A percentile compares a stretch with the other conserved stretches of the same genome.
Evolutionary conservation across 2,797 vertebrate genomes (phyloP).

Genomic region (Leptoclinus maculatus): DNA sequence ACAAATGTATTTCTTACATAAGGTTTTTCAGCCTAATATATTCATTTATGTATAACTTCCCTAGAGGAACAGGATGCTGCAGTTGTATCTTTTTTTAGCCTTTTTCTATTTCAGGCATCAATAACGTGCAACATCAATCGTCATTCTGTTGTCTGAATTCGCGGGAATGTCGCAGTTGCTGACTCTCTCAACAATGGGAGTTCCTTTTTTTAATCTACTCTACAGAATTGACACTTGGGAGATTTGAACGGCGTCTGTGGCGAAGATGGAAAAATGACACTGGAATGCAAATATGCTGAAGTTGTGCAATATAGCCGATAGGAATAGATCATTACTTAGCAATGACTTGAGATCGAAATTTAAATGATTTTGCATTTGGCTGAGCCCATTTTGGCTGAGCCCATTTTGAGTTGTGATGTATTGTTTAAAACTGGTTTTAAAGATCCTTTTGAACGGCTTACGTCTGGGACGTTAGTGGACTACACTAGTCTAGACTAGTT

Average conservation of each 20-base stretch:
- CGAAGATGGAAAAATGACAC: not conserved
- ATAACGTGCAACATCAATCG: constrained; percentile 25
- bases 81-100: not conserved
- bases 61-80: not conserved
- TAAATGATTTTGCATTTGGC: not conserved
- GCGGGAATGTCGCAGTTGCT: not conserved
- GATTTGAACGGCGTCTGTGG: constrained; percentile 5
- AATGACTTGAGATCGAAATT: not conserved
- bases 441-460: not conserved
- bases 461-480: too few relatives aligned
- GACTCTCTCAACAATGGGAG: not conserved
- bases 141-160: not conserved
- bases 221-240: constrained; percentile 1
- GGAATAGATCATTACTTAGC: not conserved
- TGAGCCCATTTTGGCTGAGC: not conserved
- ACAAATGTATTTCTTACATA: not conserved
- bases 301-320: not conserved
- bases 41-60: not conserved
- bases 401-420: not conserved
- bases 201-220: constrained; percentile 1
- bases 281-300: not conserved
- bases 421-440: not conserved
- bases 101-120: constrained; percentile 11
- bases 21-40: not conserved
- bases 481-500: not conserved